Evolutionary conservation across 2,888 invertebrate species (phyloP), one percentile per base, ranked within the genome.

Genomic region (Pilophorus perplexus): DNA sequence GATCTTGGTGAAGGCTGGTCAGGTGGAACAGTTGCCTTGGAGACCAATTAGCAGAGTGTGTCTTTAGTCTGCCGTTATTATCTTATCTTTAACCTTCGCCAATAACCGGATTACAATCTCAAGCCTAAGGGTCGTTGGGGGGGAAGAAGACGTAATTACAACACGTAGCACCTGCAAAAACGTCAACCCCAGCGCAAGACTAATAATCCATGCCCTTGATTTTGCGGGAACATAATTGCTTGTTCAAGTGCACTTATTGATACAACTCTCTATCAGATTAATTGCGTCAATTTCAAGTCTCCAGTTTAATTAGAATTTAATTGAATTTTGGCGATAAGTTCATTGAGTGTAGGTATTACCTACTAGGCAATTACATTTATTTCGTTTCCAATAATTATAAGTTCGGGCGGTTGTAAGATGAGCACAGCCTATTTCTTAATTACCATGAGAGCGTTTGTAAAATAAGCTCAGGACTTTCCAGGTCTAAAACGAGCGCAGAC

Each of bases 71-170:
- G 22, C 42, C 59, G 59, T 59, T 59, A 59, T 59, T 59, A 59
- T 59, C 59, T 59, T 59, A 59, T 59, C 59, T 42, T 20, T 1
- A 27, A 59, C 59, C 42, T 59, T 42, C 16, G 42, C 59, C 59
- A 59, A 59, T 59, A 59, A 59, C 59, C 23, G 59, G 59, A 59
- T 59, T 25, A 42, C 59, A 59, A 59, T 52, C 52, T 48, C 28
- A 25, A 12, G 52, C 27, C 28, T 25, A 52, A 52, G 52, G 27
- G 52, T 25, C n/a, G 52, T 14, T 28, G 10, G 52, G 10, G 48
- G 16, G 25, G 52, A 18, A 18, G 25, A 6, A 16, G 52, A 25
- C 52, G 52, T 52, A 52, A 52, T 52, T 52, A 52, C 52, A 52
- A 52, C 52, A 52, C 52, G 52, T 52, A 52, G 52, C 28, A 14